Conservation (phyloP, 2,797 vertebrate genomes). For the Hoplostethus mediterraneus region DNA sequence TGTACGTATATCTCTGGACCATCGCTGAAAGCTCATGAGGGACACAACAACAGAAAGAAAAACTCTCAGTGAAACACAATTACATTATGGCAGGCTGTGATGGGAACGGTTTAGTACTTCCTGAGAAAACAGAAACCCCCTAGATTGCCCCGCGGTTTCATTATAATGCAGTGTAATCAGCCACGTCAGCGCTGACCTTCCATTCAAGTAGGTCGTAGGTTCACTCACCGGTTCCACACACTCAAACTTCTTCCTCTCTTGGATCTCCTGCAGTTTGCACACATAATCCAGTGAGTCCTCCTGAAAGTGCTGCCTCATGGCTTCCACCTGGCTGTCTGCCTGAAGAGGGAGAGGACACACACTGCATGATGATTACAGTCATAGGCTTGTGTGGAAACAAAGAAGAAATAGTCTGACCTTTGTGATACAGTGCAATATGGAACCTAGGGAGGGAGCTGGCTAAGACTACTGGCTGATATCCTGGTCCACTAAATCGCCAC, state of each 20-base stretch:
- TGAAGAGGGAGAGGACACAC: conserved; percentile 70
- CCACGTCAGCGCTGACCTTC: neutral
- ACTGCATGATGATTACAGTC: conserved; percentile 51
- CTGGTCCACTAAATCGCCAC: no score
- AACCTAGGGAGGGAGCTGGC: neutral
- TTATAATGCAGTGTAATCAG: neutral
- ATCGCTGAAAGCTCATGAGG: neutral
- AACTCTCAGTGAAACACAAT: neutral
- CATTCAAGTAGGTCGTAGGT: neutral
- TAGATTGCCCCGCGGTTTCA: conserved; percentile 6
- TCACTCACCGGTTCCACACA: conserved; percentile 97
- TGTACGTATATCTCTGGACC: neutral
- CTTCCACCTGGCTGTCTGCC: conserved; percentile 94
- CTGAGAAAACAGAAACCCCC: neutral
- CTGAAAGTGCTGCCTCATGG: conserved; percentile 93
- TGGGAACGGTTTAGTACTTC: neutral
- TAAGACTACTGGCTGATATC: neutral
- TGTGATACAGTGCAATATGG: conserved; percentile 30
- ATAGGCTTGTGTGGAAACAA: conserved; percentile 14
- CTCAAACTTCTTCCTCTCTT: conserved; percentile 98
- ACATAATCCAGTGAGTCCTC: conserved; percentile 96
- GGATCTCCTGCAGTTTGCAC: conserved; percentile 97
- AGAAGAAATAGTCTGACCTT: conserved; percentile 22
- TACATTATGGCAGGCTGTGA: neutral
- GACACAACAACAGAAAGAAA: neutral